Evolutionary conservation across 2,113 vertebrate species (phyloP), one percentile per base, ranked within the genome.

Genomic region (Cyrtonyx montezumae): DNA sequence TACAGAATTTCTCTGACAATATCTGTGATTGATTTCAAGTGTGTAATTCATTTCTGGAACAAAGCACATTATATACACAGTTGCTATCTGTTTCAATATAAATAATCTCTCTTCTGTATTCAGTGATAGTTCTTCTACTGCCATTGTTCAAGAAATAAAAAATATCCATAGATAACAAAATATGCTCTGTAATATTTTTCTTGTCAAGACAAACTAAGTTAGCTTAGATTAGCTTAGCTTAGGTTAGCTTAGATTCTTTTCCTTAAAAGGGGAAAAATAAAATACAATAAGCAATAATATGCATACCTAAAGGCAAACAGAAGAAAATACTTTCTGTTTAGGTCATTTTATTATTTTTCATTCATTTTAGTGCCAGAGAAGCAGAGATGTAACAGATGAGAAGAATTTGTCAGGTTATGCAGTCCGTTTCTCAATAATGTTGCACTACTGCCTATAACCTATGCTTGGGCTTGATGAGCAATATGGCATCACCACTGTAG

Each of bases 51-150:
- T 7, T 78, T 84, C 65, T 80, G 79, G 80, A 94, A 55, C 59
- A 91, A 92, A 94, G 7, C 34, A 67, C 42, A 79, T 93, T 94
- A 89, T 95, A 89, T 95, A 95, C 73, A 63, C 87, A 92, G 94
- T 82, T 85, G 88, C 85, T 34, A 17, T 94, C 48, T 90, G 46
- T 81, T 96, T 90, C 77, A 78, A 58, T 6, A 1, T 11, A 92
- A 48, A 26, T 79, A 43, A 90, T 81, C 70, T 78, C 51, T 85
- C 13, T 88, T 83, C 36, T 83, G 7, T 55, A 66, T 79, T 89
- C 40, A 8, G 34, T 69, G 59, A 13, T 37, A 61, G 56, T 49
- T 74, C n/a, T 87, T 77, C 49, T 65, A 46, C 26, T 87, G 68
- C 18, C 5, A 1, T 86, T 89, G 71, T 30, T 85, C 51, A 23